Percentiles rank a stretch among this genome's conserved stretches.
These are phyloP conservation scores for Anser brachyrhynchus DNA, from an alignment of 2,113 vertebrate species.

Conservation along the genomic window DNA sequence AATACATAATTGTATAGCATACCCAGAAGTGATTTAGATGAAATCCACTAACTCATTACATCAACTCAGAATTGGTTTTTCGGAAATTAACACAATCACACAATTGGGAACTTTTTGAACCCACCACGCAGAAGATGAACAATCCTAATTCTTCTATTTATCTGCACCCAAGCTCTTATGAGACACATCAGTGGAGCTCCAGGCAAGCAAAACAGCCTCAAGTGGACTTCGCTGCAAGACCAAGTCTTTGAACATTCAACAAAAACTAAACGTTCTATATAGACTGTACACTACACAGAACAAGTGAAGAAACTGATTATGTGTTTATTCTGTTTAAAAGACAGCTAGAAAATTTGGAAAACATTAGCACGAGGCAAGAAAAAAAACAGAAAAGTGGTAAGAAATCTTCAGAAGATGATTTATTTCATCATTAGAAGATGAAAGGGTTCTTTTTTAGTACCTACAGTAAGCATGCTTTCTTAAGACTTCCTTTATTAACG, in stretches of 20 bases:
- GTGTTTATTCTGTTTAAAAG: constrained; percentile 5
- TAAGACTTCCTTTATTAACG: background rate
- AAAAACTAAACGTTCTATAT: background rate
- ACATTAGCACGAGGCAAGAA: background rate
- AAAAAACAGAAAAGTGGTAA: background rate
- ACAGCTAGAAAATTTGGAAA: background rate
- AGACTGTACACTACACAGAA: background rate
- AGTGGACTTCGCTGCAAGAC: background rate
- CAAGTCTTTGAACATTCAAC: background rate
- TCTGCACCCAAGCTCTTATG: constrained; percentile 8
- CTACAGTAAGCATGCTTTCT: background rate
- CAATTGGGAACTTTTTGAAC: constrained; percentile 7
- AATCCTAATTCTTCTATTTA: constrained; percentile 10
- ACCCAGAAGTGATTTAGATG: background rate
- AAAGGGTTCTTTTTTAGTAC: background rate
- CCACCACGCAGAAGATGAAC: constrained; percentile 46
- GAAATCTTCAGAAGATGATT: background rate
- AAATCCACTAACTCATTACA: background rate
- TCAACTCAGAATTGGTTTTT: constrained; percentile 6
- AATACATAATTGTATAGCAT: background rate
- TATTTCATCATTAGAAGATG: too few relatives aligned
- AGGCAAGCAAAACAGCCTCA: background rate
- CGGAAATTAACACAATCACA: constrained; percentile 18
- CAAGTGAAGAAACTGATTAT: background rate
- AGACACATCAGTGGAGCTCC: background rate